Conservation (phyloP, 2,797 vertebrate species). For the Huso huso region DNA sequence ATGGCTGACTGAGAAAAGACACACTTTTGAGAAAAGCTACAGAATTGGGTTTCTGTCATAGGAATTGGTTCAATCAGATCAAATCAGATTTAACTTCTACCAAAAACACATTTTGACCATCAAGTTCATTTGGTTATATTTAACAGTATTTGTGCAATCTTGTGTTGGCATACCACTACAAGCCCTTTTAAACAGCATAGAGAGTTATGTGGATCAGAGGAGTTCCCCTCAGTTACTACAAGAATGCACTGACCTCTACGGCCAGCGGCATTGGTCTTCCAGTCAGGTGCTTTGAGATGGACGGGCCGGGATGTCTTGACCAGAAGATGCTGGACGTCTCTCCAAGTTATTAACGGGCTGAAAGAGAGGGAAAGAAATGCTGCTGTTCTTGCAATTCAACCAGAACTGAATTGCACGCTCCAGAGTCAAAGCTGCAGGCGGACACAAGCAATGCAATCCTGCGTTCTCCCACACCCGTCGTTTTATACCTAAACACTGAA, state of each 20-base stretch:
- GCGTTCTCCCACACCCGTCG: too few relatives aligned
- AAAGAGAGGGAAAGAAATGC: not conserved
- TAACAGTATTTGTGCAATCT: too few relatives aligned
- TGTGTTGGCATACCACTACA: too few relatives aligned
- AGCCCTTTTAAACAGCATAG: too few relatives aligned
- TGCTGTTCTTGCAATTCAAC: too few relatives aligned
- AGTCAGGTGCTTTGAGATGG: constrained; percentile 75
- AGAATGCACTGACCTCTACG: constrained; percentile 54
- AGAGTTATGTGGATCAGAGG: too few relatives aligned
- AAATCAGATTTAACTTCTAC: not conserved
- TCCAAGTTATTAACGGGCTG: constrained; percentile 77
- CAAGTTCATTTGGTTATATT: too few relatives aligned
- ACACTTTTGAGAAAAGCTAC: not conserved
- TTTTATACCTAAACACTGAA: too few relatives aligned
- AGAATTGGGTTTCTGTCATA: not conserved
- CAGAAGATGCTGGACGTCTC: constrained; percentile 79
- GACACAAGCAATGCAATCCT: too few relatives aligned
- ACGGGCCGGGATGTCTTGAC: constrained; percentile 65
- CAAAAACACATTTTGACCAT: not conserved
- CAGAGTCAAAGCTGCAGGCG: too few relatives aligned
- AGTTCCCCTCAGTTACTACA: not conserved
- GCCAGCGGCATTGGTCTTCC: constrained; percentile 70
- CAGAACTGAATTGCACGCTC: too few relatives aligned
- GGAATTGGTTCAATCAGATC: not conserved
- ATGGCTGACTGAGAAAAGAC: constrained; percentile 72